Percentiles rank a stretch among this genome's conserved stretches.
Evolutionary conservation across 1,140 invertebrate species (phyloP).

Genomic region (Zaprionus camerounensis): DNA sequence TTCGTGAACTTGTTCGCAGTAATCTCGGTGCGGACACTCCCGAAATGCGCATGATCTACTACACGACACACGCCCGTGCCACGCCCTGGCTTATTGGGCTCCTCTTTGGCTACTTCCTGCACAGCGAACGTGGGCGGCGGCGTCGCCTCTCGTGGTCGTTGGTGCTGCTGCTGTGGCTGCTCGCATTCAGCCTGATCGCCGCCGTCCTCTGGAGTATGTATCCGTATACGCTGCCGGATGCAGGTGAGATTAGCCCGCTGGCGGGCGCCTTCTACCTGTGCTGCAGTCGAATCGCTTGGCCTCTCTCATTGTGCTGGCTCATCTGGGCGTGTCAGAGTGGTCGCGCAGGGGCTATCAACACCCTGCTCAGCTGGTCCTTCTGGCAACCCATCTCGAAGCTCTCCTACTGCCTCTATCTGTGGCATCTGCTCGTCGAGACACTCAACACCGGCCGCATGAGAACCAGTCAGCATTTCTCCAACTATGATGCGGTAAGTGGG

Average conservation of each 20-base stretch:
- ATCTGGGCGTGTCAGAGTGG: slow-evolving; percentile 89
- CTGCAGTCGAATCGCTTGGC: slow-evolving; percentile 87
- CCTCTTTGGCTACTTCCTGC: slow-evolving; percentile 72
- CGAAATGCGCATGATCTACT: slow-evolving; percentile 71
- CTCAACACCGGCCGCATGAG: slow-evolving; percentile 57
- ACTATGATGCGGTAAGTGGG: slow-evolving; percentile 73
- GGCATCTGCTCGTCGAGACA: slow-evolving; percentile 84
- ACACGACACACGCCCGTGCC: slow-evolving; percentile 72
- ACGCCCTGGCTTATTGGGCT: slow-evolving; percentile 76
- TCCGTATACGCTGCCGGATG: slow-evolving; percentile 71
- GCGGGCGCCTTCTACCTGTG: slow-evolving; percentile 87
- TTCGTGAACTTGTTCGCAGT: slow-evolving; percentile 14
- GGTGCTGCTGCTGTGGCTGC: slow-evolving; percentile 49
- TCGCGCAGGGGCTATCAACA: slow-evolving; percentile 86
- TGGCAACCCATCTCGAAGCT: slow-evolving; percentile 85
- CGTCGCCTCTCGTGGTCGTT: slow-evolving; percentile 45
- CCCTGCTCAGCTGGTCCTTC: slow-evolving; percentile 84
- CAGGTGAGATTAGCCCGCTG: slow-evolving; percentile 61
- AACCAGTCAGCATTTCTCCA: slow-evolving; percentile 68
- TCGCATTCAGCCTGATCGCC: slow-evolving; percentile 57
- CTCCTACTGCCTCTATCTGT: slow-evolving; percentile 86
- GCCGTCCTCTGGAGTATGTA: slow-evolving; percentile 70
- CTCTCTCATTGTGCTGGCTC: slow-evolving; percentile 87
- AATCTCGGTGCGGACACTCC: slow-evolving; percentile 60
- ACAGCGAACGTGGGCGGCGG: slow-evolving; percentile 37